phyloP scores from a whole-genome alignment of 2,797 vertebrate genomes.

The Uromys caudimaculatus region DNA sequence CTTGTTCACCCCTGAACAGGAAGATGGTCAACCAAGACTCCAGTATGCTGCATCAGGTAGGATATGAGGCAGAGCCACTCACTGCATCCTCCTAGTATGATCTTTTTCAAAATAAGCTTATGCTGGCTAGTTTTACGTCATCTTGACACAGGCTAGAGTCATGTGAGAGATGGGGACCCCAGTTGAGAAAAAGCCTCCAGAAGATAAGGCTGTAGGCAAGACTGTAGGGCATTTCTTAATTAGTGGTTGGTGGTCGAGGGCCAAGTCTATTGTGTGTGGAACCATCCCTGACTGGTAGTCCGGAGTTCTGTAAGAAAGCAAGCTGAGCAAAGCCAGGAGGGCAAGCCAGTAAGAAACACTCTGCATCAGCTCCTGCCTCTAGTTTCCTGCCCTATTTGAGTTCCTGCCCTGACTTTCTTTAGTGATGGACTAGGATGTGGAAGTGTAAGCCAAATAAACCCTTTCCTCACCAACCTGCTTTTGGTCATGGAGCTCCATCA shows the following conservation, averaged over 20 bases:
- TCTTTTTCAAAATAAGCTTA: background rate
- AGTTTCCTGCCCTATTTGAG: too few species aligned
- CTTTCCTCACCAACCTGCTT: background rate
- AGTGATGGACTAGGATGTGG: background rate
- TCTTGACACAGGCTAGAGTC: background rate
- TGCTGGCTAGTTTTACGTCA: background rate
- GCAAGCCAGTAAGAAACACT: background rate
- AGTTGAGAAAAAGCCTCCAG: background rate
- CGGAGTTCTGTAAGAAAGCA: background rate
- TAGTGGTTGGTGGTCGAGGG: background rate
- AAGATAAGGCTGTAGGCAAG: too few species aligned
- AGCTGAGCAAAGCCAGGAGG: background rate
- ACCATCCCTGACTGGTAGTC: background rate
- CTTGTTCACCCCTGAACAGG: background rate
- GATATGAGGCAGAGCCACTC: too few species aligned
- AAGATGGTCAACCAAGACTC: background rate
- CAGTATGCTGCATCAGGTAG: background rate
- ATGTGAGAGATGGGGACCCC: background rate
- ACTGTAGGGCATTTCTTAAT: background rate
- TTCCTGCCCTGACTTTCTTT: background rate
- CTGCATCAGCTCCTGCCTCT: background rate
- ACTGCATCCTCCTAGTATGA: background rate
- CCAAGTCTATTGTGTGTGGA: too few species aligned
- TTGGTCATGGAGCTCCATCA: too few species aligned
- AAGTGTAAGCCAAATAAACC: background rate